Percentiles rank a stretch among this genome's conserved stretches.
Conservation (phyloP, 2,113 vertebrate genomes). For the Rhinolophus ferrumequinum region DNA sequence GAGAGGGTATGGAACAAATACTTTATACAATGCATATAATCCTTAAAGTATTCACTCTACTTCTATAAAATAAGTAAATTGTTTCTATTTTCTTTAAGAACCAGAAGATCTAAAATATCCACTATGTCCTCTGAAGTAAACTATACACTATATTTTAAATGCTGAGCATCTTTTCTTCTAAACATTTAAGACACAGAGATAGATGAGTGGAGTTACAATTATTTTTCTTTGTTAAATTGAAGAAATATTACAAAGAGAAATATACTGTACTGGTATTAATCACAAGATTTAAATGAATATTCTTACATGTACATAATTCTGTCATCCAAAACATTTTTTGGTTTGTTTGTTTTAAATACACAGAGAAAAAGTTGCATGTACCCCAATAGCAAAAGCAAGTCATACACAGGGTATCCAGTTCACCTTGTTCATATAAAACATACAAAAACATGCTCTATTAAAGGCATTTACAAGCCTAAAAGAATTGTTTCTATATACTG, state of each 20-base stretch:
- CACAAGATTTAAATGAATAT: conserved; percentile 3
- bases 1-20: neutral
- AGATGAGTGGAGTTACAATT: neutral
- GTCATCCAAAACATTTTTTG: neutral
- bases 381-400: neutral
- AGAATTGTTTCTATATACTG: neutral
- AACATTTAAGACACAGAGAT: neutral
- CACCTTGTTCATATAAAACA: conserved; percentile 5
- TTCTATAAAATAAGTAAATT: conserved; percentile 41
- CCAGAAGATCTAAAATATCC: neutral
- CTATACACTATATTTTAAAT: conserved; percentile 34
- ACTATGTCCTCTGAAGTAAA: conserved; percentile 9
- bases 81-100: conserved; percentile 25
- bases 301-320: neutral
- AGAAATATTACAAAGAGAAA: conserved; percentile 37
- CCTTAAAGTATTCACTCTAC: neutral
- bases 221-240: conserved; percentile 31
- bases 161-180: neutral
- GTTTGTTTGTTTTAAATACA: neutral
- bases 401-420: neutral
- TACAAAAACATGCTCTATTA: neutral
- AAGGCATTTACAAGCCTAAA: neutral
- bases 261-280: neutral
- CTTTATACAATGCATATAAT: neutral
- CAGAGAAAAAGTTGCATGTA: neutral